Percentiles rank a stretch among this genome's conserved stretches.
Conservation (phyloP, 2,797 vertebrate genomes). For the Coluber constrictor region DNA sequence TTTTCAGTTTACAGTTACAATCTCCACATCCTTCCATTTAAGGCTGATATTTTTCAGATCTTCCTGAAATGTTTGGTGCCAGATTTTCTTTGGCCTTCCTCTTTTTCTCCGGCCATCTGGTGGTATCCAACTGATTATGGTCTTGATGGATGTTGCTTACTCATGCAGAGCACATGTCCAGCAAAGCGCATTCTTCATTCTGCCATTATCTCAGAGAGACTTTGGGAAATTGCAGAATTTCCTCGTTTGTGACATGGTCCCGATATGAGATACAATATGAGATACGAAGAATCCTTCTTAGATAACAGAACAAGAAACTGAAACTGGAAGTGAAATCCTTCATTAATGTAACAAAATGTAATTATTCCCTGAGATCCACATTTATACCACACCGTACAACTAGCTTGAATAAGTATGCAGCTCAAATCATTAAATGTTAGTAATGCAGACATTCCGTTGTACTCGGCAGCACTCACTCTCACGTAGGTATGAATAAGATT, state of each 20-base stretch:
- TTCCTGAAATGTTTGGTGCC: neutral
- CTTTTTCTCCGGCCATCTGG: neutral
- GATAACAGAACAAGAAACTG: neutral
- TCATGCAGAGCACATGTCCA: neutral
- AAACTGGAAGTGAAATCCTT: neutral
- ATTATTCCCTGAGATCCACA: neutral
- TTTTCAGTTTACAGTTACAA: neutral
- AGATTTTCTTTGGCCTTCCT: neutral
- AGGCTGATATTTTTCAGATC: neutral
- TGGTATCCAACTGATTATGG: neutral
- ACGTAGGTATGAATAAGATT: neutral
- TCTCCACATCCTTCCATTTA: neutral
- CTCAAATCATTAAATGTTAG: neutral
- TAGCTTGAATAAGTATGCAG: neutral
- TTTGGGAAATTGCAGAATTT: neutral
- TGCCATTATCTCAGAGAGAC: neutral
- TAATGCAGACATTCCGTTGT: neutral
- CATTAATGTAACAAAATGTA: neutral
- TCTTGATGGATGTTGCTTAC: neutral
- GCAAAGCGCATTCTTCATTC: neutral
- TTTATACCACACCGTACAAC: neutral
- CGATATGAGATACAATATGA: neutral
- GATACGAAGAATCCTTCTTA: neutral
- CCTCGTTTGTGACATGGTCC: neutral
- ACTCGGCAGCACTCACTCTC: neutral